Evolutionary conservation across 2,888 invertebrate species (phyloP).

Genomic region (Caenorhabditis sp.): DNA sequence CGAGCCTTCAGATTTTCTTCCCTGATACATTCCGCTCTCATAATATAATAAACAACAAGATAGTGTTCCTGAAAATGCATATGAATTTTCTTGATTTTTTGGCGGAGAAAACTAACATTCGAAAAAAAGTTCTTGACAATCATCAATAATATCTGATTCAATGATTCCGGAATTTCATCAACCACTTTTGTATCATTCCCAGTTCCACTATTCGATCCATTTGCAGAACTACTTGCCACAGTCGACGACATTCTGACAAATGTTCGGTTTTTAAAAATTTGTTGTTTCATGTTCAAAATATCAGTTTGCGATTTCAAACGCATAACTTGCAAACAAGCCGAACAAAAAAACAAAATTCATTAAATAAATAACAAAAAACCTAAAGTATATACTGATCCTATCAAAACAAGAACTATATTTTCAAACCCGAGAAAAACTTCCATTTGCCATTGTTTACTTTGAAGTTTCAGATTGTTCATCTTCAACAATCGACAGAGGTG

Average conservation of each 20-base stretch:
- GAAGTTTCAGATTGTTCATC: conserved; percentile 23
- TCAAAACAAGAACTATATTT: conserved; percentile 2
- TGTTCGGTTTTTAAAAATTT: no score
- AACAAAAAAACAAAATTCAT: neutral
- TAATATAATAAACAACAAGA: conserved; percentile 66
- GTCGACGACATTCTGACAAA: no score
- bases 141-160: conserved; percentile 46
- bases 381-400: neutral
- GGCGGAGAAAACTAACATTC: conserved; percentile 33
- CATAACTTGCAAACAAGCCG: no score
- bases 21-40: conserved; percentile 63
- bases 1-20: conserved; percentile 65
- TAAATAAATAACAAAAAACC: neutral
- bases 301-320: no score
- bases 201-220: neutral
- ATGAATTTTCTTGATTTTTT: neutral
- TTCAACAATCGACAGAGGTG: conserved; percentile 52
- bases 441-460: no score
- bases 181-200: conserved; percentile 40
- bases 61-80: conserved; percentile 52
- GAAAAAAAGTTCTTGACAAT: conserved; percentile 57
- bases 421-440: neutral
- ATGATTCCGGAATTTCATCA: conserved; percentile 46
- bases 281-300: no score
- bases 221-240: neutral